Percentiles rank a stretch among this genome's conserved stretches.
Conservation (phyloP, 1,140 invertebrate genomes). For the Drosophila mojavensis region DNA sequence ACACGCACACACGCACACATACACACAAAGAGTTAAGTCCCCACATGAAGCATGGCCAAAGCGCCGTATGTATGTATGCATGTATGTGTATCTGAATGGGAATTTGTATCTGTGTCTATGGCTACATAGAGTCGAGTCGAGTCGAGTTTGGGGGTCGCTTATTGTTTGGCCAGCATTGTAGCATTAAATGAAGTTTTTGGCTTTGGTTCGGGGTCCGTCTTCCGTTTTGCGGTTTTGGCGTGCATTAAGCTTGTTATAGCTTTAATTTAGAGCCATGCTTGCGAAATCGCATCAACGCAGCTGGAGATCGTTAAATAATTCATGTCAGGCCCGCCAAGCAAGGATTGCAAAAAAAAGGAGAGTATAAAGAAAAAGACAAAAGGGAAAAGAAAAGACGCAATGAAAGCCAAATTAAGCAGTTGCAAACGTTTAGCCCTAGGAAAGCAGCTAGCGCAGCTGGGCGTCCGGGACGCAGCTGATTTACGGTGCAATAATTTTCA, state of each 20-base stretch:
- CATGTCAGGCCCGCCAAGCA: conserved; percentile 58
- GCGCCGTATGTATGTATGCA: conserved; percentile 1
- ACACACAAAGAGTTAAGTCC: conserved; percentile 70
- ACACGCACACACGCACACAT: conserved; percentile 11
- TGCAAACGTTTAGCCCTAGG: conserved; percentile 64
- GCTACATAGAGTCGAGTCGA: neutral
- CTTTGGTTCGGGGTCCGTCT: conserved; percentile 4
- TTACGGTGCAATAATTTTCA: conserved; percentile 82
- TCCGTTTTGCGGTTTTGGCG: conserved; percentile 53
- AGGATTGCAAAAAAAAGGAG: conserved; percentile 25
- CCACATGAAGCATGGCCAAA: conserved; percentile 28
- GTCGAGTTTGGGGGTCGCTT: conserved; percentile 22
- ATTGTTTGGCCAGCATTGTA: conserved; percentile 70
- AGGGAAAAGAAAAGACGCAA: conserved; percentile 62
- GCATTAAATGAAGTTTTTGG: conserved; percentile 69
- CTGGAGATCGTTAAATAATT: conserved; percentile 81
- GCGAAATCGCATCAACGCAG: conserved; percentile 76
- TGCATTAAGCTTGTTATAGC: conserved; percentile 76
- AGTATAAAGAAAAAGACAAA: neutral
- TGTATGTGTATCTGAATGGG: neutral
- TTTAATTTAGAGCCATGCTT: conserved; percentile 74
- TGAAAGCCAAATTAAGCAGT: conserved; percentile 82
- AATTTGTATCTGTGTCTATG: conserved; percentile 3
- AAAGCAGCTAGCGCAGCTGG: neutral
- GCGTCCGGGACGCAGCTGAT: conserved; percentile 62